phyloP scores from a whole-genome alignment of 2,888 invertebrate species.

The Tholera decimalis region DNA sequence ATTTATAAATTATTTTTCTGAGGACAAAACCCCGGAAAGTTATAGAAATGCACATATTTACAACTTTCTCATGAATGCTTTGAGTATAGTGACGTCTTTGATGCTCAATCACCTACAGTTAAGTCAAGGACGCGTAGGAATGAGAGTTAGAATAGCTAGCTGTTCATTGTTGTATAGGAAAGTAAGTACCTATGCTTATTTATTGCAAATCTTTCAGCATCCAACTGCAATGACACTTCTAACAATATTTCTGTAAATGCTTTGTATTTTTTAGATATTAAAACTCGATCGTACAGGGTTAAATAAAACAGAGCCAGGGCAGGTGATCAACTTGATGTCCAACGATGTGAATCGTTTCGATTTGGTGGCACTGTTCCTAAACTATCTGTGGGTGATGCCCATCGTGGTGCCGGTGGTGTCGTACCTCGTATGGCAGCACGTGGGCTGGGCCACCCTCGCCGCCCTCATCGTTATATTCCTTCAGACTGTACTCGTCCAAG shows the following conservation, averaged over 20 bases:
- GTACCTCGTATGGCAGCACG: constrained; percentile 86
- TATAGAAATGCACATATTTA: constrained; percentile 93
- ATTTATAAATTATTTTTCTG: constrained; percentile 93
- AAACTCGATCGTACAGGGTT: constrained; percentile 91
- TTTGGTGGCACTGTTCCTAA: constrained; percentile 93
- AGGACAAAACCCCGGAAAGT: constrained; percentile 85
- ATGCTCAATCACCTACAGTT: constrained; percentile 93
- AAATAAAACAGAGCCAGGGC: constrained; percentile 93
- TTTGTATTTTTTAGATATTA: constrained; percentile 78
- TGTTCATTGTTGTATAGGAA: constrained; percentile 96
- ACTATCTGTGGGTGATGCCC: constrained; percentile 96
- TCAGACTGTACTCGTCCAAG: constrained; percentile 92
- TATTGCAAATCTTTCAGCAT: not conserved
- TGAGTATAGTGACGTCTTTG: constrained; percentile 91
- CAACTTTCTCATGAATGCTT: constrained; percentile 92
- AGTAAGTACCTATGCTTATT: constrained; percentile 82
- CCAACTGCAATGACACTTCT: too few species aligned
- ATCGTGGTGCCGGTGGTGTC: constrained; percentile 92
- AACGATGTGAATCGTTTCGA: constrained; percentile 97
- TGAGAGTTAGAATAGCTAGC: constrained; percentile 94
- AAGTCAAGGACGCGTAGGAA: constrained; percentile 93
- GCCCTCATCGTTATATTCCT: constrained; percentile 88
- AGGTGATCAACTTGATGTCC: constrained; percentile 96
- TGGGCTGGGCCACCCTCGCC: constrained; percentile 83
- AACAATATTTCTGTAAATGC: not conserved